phyloP scores from a whole-genome alignment of 2,797 vertebrate genomes.

The Tadarida brasiliensis region DNA sequence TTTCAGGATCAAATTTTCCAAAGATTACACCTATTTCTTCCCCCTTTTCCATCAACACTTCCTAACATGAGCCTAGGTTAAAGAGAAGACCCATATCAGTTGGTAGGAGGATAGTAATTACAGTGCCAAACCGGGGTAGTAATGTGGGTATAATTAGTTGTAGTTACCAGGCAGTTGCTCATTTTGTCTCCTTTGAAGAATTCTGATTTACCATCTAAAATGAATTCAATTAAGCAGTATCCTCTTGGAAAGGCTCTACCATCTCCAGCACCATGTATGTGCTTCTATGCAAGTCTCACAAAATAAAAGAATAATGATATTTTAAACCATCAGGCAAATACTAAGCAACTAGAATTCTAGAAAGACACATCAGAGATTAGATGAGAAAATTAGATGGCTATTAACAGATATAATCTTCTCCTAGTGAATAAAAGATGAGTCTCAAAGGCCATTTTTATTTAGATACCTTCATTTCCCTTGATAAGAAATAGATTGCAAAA shows the following conservation, averaged over 20 bases:
- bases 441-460: background rate
- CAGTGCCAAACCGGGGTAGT: background rate
- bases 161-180: background rate
- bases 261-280: background rate
- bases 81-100: background rate
- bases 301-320: background rate
- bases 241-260: background rate
- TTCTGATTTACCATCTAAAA: background rate
- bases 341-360: background rate
- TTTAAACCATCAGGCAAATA: background rate
- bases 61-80: background rate
- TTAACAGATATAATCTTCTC: background rate
- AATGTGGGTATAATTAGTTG: background rate
- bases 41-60: background rate
- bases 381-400: background rate
- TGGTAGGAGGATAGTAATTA: background rate
- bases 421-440: background rate
- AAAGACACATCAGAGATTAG: background rate
- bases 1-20: background rate
- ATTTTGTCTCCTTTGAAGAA: background rate
- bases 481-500: background rate
- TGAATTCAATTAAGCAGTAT: background rate
- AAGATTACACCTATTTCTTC: background rate
- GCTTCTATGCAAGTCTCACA: background rate
- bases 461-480: background rate